A percentile compares a stretch with the other conserved stretches of the same genome.
Conservation (phyloP, 1,140 invertebrate species). For the Drosophila asahinai region DNA sequence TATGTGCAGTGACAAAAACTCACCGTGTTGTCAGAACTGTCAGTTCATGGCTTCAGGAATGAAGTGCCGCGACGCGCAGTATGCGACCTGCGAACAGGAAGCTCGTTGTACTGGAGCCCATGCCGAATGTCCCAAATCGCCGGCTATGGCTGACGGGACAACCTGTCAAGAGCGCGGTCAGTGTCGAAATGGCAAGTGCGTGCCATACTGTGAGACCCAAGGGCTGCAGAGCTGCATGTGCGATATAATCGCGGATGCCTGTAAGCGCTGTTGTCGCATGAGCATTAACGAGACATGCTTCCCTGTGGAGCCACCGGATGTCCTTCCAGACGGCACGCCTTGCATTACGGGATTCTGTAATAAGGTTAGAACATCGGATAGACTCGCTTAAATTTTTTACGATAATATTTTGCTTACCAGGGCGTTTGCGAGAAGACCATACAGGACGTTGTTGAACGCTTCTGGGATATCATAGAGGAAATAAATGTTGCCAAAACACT, state of each 20-base stretch:
- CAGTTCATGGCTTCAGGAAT: conserved; percentile 92
- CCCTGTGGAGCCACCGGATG: conserved; percentile 94
- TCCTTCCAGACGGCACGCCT: conserved; percentile 96
- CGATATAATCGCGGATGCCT: conserved; percentile 91
- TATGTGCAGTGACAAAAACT: conserved; percentile 97
- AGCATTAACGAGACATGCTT: conserved; percentile 96
- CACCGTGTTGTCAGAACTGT: conserved; percentile 96
- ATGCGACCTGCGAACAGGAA: conserved; percentile 95
- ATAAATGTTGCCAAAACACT: conserved; percentile 97
- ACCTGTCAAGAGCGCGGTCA: conserved; percentile 95
- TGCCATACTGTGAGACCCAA: conserved; percentile 97
- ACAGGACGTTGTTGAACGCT: conserved; percentile 96
- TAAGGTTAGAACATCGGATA: conserved; percentile 87
- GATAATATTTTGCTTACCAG: conserved; percentile 85
- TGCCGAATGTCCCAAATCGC: conserved; percentile 89
- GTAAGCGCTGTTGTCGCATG: conserved; percentile 92
- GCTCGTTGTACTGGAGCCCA: conserved; percentile 90
- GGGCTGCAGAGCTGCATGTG: conserved; percentile 97
- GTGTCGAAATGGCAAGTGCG: conserved; percentile 93
- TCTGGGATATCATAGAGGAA: conserved; percentile 98
- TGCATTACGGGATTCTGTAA: conserved; percentile 98
- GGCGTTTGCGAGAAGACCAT: conserved; percentile 97
- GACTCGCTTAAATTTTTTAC: not conserved
- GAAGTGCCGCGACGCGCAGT: conserved; percentile 94
- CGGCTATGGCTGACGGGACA: conserved; percentile 93